phyloP scores from a whole-genome alignment of 2,113 vertebrate species.

The Anarrhichthys ocellatus region DNA sequence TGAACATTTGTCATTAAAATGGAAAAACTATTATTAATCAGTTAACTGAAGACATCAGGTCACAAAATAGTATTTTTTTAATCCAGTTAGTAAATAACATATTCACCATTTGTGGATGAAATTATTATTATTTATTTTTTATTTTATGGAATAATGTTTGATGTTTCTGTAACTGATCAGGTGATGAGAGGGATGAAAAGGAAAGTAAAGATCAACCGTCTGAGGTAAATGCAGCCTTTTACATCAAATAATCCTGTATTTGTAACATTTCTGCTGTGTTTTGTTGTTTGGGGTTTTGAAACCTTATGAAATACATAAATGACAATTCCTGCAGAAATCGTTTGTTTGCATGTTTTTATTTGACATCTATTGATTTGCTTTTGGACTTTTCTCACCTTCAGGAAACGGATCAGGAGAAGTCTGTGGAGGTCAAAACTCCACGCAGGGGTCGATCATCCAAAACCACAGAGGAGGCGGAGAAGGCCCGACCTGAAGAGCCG shows the following conservation, averaged over 20 bases:
- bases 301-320: background rate
- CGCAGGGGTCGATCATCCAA: conserved; percentile 68
- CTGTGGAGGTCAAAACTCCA: conserved; percentile 57
- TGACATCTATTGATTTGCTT: background rate
- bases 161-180: conserved; percentile 41
- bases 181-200: conserved; percentile 43
- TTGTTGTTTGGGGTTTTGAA: background rate
- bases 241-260: background rate
- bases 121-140: background rate
- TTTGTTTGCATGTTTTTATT: background rate
- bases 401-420: conserved; percentile 64
- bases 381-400: conserved; percentile 1
- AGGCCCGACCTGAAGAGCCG: conserved; percentile 24
- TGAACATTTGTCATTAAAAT: background rate
- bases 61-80: background rate
- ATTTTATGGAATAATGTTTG: background rate
- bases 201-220: conserved; percentile 41
- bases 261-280: background rate
- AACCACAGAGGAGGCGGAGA: conserved; percentile 46
- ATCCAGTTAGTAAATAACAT: background rate
- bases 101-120: background rate
- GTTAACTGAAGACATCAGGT: background rate
- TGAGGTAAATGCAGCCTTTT: conserved; percentile 51
- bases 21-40: background rate
- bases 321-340: background rate